Evolutionary conservation across 2,113 vertebrate species (phyloP), one percentile per base, ranked within the genome.

Genomic region (Misgurnus mizolepis): DNA sequence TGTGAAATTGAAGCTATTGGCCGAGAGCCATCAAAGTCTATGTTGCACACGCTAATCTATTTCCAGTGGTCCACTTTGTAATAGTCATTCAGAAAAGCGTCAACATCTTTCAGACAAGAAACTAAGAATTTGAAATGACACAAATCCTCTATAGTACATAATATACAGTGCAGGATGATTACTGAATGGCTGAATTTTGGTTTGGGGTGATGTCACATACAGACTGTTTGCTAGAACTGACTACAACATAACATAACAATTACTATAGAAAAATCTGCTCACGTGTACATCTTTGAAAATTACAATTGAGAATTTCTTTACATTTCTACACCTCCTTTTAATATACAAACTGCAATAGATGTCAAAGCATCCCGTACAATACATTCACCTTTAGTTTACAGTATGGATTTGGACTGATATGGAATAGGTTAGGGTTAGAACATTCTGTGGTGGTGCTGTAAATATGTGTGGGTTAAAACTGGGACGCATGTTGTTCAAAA

Each of bases 1-100:
- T 76, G 60, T 49, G 22, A 66, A 55, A 77, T 77, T 67, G 22
- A 62, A 75, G 58, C 60, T 64, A 22, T 75, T 75, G 41, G 69
- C 14, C 27, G 34, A 71, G 39, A 73, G 53, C 70, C 39, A 11
- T 27, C 22, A 50, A 34, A 49, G 58, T 58, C 69, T 75, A 75
- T 75, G 43, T 75, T 61, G 72, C 41, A 27, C 72, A 62, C 41
- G 22, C 40, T 58, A 58, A 17, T 62, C 73, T 75, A 75, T 34
- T 75, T 75, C 73, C 58, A n/a, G 49, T 17, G 56, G 58, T 45
- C 56, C 60, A 64, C 58, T 64, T 75, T 18, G 55, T 58, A 58
- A 58, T 18, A 58, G 8, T 58, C 17, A 58, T 58, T 6, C 58
- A n/a, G 43, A 47, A 64, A 64, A 75, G 62, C 58, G 1, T 47